Base-by-base conservation (phyloP, 2,888 invertebrate genomes). In the Cryptocheilus praepositus region DNA sequence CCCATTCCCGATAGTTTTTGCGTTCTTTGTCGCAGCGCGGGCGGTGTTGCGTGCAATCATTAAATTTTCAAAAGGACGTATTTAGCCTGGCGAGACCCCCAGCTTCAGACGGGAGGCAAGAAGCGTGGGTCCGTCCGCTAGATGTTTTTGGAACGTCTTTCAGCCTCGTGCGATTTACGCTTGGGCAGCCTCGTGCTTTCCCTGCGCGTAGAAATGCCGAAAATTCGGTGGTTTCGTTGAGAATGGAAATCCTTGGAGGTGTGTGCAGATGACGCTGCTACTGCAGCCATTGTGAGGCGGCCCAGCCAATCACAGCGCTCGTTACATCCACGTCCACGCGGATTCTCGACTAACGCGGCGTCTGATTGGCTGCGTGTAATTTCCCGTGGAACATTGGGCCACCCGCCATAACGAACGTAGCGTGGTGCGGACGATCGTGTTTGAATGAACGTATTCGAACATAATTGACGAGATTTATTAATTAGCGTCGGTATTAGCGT, bases 321-420 rank as follows among this genome's bases (percentile, higher is more conserved):
- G 71, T 78, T 71, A 70, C 25, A 66, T 56, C 52, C 55, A n/a
- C 45, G 18, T 45, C 25, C 19, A 61, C 43, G 51, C 63, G 49
- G 19, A 19, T 15, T 22, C 5, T 0, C 55, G 55, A 69, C 54
- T 69, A 77, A 81, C 45, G 15, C 4, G 7, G 0, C 0, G 13
- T 22, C 11, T 51, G 67, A 80, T 85, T 85, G 81, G 85, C 15
- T 60, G 61, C 3, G 4, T n/a, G 3, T 3, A 58, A 64, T 69
- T 76, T 71, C 72, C 77, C 77, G 73, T 71, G 70, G 64, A 69
- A 67, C 78, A 79, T 71, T 68, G 77, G 72, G 75, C 80, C 81
- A 81, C 80, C 83, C 79, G 84, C 85, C 84, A 84, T 83, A 84
- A 83, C 82, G 83, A 83, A 79, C 83, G 72, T 79, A 83, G 77